Evolutionary conservation across 2,113 vertebrate genomes (phyloP).

Genomic region (Egretta garzetta): DNA sequence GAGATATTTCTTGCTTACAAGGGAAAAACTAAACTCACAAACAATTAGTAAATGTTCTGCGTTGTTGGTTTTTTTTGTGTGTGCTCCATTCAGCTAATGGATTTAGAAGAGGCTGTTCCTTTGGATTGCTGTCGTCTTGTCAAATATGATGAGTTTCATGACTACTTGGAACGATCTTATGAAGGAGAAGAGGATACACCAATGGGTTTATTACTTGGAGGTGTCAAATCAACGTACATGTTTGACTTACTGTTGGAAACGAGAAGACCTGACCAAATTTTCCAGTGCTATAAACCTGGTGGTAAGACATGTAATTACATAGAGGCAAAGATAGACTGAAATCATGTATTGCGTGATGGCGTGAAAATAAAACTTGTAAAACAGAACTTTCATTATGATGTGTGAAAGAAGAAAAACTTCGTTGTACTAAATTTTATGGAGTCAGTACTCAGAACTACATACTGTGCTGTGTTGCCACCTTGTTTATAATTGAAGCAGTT

Average conservation of each 20-base stretch:
- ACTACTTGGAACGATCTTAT: constrained; percentile 95
- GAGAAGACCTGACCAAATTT: constrained; percentile 88
- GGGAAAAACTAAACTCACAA: not conserved
- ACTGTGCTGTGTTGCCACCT: not conserved
- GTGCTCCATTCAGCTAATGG: constrained; percentile 84
- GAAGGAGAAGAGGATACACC: constrained; percentile 92
- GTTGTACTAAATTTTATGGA: not conserved
- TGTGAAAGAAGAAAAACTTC: not conserved
- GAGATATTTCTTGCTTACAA: not conserved
- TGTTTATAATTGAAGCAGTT: not conserved
- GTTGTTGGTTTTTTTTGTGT: not conserved
- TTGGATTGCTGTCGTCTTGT: constrained; percentile 95
- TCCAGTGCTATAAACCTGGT: constrained; percentile 97
- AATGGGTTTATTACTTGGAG: constrained; percentile 94
- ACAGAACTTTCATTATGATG: not conserved
- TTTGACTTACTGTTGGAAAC: constrained; percentile 96
- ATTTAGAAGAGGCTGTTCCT: constrained; percentile 86
- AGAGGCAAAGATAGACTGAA: not conserved
- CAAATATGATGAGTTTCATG: constrained; percentile 98
- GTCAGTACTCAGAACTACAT: not conserved
- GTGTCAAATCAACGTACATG: constrained; percentile 98
- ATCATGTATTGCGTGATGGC: fast-evolving
- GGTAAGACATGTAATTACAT: constrained; percentile 75
- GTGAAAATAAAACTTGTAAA: not conserved
- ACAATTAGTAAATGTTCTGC: not conserved